Percentiles rank a stretch among this genome's conserved stretches.
Conservation (phyloP, 2,888 invertebrate species). For the Diarsia dahlii region DNA sequence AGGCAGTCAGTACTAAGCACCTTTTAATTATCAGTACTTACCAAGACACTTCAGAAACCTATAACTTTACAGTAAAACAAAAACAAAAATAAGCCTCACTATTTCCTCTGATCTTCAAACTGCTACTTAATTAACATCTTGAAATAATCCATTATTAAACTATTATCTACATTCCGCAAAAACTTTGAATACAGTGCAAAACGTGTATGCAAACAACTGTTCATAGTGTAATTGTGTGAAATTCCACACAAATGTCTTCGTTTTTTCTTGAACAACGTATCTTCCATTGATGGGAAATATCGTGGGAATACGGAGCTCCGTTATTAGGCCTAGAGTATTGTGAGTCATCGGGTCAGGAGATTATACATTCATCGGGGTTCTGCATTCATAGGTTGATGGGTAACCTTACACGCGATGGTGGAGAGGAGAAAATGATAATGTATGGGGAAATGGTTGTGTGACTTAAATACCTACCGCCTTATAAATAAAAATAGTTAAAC, state of each 20-base stretch:
- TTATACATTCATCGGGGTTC: conserved; percentile 38
- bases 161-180: neutral
- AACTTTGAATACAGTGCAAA: conserved; percentile 29
- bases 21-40: too few relatives aligned
- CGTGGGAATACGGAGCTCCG: conserved; percentile 60
- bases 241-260: conserved; percentile 39
- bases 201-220: conserved; percentile 44
- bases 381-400: conserved; percentile 28
- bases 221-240: conserved; percentile 54
- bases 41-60: neutral
- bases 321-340: conserved; percentile 55
- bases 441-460: too few relatives aligned
- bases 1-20: too few relatives aligned
- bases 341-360: conserved; percentile 61
- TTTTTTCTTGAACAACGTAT: conserved; percentile 47
- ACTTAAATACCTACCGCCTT: too few relatives aligned
- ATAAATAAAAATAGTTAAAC: too few relatives aligned
- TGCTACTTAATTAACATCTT: neutral
- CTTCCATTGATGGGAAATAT: conserved; percentile 45
- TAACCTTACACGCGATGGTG: conserved; percentile 13
- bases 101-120: neutral
- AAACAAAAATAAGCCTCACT: neutral
- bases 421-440: too few relatives aligned
- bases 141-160: neutral
- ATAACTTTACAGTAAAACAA: neutral